Base-by-base conservation (phyloP, 2,113 vertebrate species). In the Scatophagus argus region DNA sequence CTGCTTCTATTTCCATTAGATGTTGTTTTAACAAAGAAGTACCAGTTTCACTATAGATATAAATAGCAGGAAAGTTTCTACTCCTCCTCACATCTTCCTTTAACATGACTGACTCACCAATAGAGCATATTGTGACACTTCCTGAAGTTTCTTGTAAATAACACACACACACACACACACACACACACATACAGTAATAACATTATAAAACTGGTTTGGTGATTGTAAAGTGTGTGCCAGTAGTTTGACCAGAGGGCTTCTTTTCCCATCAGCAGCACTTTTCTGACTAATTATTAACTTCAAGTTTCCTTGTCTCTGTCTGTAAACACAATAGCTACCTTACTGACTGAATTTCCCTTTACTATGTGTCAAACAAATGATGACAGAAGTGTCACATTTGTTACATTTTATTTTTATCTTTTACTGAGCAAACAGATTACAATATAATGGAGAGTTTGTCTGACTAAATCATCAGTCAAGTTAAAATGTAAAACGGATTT, bases 281-380 rank as follows among this genome's bases (percentile, higher is more conserved):
- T 23, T 31, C 14, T 41, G 51, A 19, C 38, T 25, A 46, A 69
- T 77, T 7, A 38, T 54, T 84, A 6, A 67, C 12, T 14, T 17
- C 9, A n/a, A 0, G 2, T 29, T 85, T 89, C 77, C 82, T 89
- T 41, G 54, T 84, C 32, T 10, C 41, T 71, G 0, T 46, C 19
- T 23, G 14, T 43, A 58, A 56, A 56, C 9, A 17, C 38, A 61
- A 34, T 39, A 21, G 29, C 32, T 14, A 4, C 8, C 52, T 36
- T 44, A 47, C 5, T 31, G 38, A n/a, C 3, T n/a, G 4, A 19
- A 1, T 34, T 32, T 65, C 44, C 9, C 60, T 21, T 27, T 10
- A 32, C 23, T 14, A 32, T 3, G 0, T 3, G n/a, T 0, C 32
- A 21, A 3, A 21, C 12, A 0, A 59, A 4, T 31, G 66, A n/a